Evolutionary conservation across 2,888 invertebrate species (phyloP).

Genomic region (Athetis lepigone): DNA sequence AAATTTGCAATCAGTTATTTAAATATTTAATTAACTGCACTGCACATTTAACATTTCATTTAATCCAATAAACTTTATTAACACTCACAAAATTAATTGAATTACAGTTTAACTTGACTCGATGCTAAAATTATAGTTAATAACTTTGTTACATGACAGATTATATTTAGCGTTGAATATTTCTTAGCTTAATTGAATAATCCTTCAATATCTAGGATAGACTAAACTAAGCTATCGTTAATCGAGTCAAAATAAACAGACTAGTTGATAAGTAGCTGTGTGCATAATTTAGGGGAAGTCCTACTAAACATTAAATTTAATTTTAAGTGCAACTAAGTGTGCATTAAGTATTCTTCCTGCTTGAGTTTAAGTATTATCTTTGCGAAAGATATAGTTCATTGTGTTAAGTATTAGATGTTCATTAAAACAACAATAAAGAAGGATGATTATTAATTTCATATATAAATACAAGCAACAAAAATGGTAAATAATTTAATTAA

Average conservation of each 20-base stretch:
- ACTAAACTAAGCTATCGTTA: slow-evolving; percentile 42
- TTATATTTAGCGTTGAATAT: slow-evolving; percentile 20
- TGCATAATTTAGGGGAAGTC: slow-evolving; percentile 41
- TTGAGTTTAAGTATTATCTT: not conserved
- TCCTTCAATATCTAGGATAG: slow-evolving; percentile 38
- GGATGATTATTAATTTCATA: no score
- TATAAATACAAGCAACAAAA: no score
- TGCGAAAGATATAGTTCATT: not conserved
- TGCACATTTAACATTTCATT: not conserved
- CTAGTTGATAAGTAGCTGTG: slow-evolving; percentile 34
- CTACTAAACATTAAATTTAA: slow-evolving; percentile 1
- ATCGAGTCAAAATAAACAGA: slow-evolving; percentile 37
- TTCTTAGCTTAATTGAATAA: slow-evolving; percentile 16
- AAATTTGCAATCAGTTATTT: not conserved
- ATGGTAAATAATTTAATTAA: not conserved
- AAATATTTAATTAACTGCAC: not conserved
- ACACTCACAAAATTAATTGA: slow-evolving; percentile 16
- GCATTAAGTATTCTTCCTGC: not conserved
- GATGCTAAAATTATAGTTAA: not conserved
- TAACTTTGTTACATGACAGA: slow-evolving; percentile 1
- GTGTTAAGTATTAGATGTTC: not conserved
- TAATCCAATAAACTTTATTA: not conserved
- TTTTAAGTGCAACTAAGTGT: slow-evolving; percentile 8
- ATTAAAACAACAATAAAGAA: not conserved
- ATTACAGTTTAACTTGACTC: not conserved